Conservation (phyloP, 2,888 invertebrate species). For the Clepsis dumicolana region DNA sequence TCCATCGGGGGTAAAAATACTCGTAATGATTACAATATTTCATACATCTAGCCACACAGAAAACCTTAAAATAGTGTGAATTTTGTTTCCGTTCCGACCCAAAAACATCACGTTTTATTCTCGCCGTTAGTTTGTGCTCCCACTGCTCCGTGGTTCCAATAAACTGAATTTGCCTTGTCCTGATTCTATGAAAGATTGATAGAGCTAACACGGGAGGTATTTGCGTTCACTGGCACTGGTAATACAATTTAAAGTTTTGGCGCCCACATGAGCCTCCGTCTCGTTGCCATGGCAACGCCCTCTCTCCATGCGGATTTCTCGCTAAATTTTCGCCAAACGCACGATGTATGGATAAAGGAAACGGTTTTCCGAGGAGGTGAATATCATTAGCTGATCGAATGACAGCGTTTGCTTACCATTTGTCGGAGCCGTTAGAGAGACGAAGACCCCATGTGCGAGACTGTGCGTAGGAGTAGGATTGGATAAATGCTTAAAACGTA, state of each 20-base stretch:
- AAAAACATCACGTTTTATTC: slow-evolving; percentile 1
- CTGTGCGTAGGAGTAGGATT: slow-evolving; percentile 16
- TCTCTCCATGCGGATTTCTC: slow-evolving; percentile 59
- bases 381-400: slow-evolving; percentile 78
- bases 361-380: slow-evolving; percentile 82
- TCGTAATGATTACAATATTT: too few species aligned
- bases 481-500: slow-evolving; percentile 8
- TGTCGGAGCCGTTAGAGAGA: slow-evolving; percentile 65
- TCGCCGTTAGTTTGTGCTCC: neutral
- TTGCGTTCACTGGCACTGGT: slow-evolving; percentile 67
- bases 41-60: neutral
- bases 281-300: slow-evolving; percentile 82
- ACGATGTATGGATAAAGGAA: slow-evolving; percentile 78
- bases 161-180: slow-evolving; percentile 49
- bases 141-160: slow-evolving; percentile 26
- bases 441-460: slow-evolving; percentile 30
- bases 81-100: neutral
- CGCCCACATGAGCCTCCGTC: slow-evolving; percentile 81
- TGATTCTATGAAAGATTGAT: slow-evolving; percentile 61
- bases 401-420: slow-evolving; percentile 53
- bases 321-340: slow-evolving; percentile 78
- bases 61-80: neutral
- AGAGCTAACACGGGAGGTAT: slow-evolving; percentile 63
- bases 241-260: slow-evolving; percentile 85
- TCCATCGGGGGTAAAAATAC: too few species aligned